Percentiles rank a stretch among this genome's conserved stretches.
Conservation (phyloP, 2,888 invertebrate genomes). For the Elmis aenea region DNA sequence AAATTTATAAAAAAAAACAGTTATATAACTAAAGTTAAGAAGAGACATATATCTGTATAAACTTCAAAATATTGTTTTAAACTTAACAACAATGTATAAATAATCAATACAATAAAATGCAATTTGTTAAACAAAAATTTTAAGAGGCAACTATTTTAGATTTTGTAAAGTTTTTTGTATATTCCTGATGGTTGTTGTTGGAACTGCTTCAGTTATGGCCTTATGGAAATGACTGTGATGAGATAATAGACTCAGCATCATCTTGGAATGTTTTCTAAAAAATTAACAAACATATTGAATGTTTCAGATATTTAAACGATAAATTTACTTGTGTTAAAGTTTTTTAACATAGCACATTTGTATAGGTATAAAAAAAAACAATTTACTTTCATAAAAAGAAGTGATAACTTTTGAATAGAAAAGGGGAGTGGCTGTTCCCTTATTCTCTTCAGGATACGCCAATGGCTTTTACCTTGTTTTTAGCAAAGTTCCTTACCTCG, state of each 20-base stretch:
- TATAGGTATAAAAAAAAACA: not conserved
- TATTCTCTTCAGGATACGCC: constrained; percentile 1
- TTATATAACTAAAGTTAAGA: no score
- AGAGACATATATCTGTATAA: no score
- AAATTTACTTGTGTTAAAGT: not conserved
- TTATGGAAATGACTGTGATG: constrained; percentile 71
- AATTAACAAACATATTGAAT: constrained; percentile 6
- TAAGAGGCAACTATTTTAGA: constrained; percentile 39
- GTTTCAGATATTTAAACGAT: not conserved
- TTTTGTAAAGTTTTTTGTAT: constrained; percentile 75
- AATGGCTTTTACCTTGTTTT: constrained; percentile 13
- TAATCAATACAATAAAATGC: no score
- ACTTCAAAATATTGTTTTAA: no score
- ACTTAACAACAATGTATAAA: no score
- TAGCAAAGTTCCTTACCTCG: constrained; percentile 53
- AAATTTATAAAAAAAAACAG: no score
- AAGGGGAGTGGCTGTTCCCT: no score
- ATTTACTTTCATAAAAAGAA: no score
- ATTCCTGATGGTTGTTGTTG: constrained; percentile 71
- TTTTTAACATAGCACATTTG: not conserved
- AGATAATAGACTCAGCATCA: constrained; percentile 67
- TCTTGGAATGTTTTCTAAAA: constrained; percentile 66
- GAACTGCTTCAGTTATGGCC: constrained; percentile 73
- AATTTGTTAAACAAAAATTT: constrained; percentile 1
- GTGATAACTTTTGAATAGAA: no score